These are phyloP conservation scores for Coelogynopora nodosa DNA, from an alignment of 2,888 invertebrate species.

Conservation along the genomic window DNA sequence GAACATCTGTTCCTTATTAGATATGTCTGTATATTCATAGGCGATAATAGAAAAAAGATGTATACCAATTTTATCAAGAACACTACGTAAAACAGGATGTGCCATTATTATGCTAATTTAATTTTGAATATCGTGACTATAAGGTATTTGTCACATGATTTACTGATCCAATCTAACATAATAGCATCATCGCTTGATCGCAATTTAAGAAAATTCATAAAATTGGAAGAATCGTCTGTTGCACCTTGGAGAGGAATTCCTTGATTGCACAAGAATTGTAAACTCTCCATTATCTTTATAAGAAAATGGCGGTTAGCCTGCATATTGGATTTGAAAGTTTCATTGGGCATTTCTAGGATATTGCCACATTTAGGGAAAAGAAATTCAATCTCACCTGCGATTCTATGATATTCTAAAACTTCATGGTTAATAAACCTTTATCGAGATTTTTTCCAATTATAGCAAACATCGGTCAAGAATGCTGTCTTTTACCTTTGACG, in stretches of 20 bases:
- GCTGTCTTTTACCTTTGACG: conserved; percentile 23
- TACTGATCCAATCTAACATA: not conserved
- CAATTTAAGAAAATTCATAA: not conserved
- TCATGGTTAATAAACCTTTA: no score
- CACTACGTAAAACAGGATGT: not conserved
- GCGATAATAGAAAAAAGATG: not conserved
- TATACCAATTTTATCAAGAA: not conserved
- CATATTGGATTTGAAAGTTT: not conserved
- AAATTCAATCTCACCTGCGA: no score
- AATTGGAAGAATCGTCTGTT: not conserved
- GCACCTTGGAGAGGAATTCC: not conserved
- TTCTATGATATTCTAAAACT: no score
- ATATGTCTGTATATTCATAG: not conserved
- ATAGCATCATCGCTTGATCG: not conserved
- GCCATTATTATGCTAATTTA: not conserved
- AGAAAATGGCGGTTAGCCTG: not conserved
- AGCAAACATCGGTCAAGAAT: no score
- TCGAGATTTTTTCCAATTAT: no score
- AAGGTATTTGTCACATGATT: not conserved
- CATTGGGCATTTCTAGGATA: not conserved
- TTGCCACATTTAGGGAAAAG: not conserved
- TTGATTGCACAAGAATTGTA: not conserved
- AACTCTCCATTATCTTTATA: not conserved
- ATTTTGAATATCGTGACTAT: not conserved
- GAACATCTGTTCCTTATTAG: not conserved